Evolutionary conservation across 2,797 vertebrate species (phyloP).

Genomic region (Brachyalestes nurse): DNA sequence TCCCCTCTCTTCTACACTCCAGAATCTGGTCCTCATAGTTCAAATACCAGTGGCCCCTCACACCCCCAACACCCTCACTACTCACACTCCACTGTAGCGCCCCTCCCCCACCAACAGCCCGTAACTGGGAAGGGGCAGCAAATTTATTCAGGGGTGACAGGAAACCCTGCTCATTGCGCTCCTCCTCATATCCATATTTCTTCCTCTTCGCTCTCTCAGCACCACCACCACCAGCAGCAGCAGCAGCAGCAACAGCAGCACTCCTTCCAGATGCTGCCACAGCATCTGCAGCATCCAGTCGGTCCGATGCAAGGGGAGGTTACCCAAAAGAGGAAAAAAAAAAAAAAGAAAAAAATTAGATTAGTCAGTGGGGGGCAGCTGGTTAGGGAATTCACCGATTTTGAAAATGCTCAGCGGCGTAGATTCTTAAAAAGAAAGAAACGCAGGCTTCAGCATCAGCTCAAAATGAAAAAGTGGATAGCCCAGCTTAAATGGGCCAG

Average conservation of each 20-base stretch:
- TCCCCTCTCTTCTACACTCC: constrained; percentile 75
- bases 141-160: constrained; percentile 55
- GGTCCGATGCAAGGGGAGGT: constrained; percentile 65
- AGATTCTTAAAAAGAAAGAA: constrained; percentile 67
- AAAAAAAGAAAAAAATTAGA: constrained; percentile 75
- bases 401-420: constrained; percentile 72
- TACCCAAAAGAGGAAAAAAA: constrained; percentile 73
- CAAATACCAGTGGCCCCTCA: constrained; percentile 59
- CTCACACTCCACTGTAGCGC: constrained; percentile 50
- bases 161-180: constrained; percentile 57
- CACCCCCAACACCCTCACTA: constrained; percentile 60
- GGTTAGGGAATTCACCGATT: constrained; percentile 73
- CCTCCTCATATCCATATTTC: constrained; percentile 58
- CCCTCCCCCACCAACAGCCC: constrained; percentile 64
- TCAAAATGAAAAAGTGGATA: constrained; percentile 76
- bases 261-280: constrained; percentile 75
- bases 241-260: constrained; percentile 57
- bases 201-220: constrained; percentile 55
- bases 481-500: constrained; percentile 72
- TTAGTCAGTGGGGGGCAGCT: constrained; percentile 75
- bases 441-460: constrained; percentile 71
- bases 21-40: constrained; percentile 66
- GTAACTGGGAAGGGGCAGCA: constrained; percentile 56
- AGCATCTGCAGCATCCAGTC: constrained; percentile 63
- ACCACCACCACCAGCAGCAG: constrained; percentile 66